These are phyloP conservation scores for Echeneis naucrates DNA, from an alignment of 2,797 vertebrate species.

Conservation along the genomic window DNA sequence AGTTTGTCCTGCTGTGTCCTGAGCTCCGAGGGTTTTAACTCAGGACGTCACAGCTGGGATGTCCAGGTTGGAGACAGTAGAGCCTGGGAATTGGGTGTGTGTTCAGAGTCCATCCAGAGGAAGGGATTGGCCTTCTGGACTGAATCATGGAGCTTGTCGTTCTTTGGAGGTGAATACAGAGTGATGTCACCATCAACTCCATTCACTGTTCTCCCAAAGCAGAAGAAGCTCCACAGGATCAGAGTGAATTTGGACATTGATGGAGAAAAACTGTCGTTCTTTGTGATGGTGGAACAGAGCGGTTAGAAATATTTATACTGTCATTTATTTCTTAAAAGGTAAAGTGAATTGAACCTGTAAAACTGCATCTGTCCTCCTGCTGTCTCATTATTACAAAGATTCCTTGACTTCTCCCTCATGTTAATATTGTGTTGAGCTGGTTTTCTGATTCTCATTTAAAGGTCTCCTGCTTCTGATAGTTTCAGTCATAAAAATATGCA, in stretches of 20 bases:
- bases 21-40: not conserved
- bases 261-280: no score
- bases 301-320: no score
- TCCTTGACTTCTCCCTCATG: no score
- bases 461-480: no score
- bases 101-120: not conserved
- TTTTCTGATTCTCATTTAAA: no score
- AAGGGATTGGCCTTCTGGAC: not conserved
- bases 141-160: not conserved
- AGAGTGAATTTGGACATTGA: not conserved
- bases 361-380: no score
- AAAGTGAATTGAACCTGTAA: no score
- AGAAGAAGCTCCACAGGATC: not conserved
- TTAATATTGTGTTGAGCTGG: no score
- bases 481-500: no score
- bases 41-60: not conserved
- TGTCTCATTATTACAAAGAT: no score
- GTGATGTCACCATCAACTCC: not conserved
- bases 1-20: not conserved
- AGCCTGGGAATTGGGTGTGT: rapidly evolving
- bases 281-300: no score
- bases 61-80: not conserved
- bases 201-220: not conserved
- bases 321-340: no score
- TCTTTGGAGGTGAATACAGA: not conserved